Conservation (phyloP, 35 echinoderm and acorn worm genomes). For the Apostichopus japonicus region DNA sequence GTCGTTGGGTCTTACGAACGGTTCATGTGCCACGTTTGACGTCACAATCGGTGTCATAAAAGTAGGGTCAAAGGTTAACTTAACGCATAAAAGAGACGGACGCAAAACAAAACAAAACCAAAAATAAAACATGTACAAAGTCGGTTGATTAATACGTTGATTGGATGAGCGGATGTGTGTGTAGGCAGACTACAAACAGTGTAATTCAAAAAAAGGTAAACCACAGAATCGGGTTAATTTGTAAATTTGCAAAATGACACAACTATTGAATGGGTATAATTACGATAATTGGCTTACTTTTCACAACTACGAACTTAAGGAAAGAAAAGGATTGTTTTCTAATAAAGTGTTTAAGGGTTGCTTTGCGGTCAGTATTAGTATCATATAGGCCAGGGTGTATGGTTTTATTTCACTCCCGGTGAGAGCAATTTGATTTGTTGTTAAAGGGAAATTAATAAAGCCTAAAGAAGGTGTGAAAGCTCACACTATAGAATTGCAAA, state of each 20-base stretch:
- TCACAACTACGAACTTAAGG: background rate
- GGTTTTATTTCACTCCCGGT: background rate
- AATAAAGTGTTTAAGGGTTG: background rate
- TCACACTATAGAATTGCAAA: no score
- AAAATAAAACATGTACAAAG: no score
- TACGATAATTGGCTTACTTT: constrained; percentile 4
- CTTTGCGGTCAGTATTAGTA: background rate
- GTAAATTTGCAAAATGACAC: background rate
- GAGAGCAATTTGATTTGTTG: background rate
- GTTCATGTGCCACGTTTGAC: background rate
- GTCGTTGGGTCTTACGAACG: background rate
- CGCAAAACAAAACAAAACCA: background rate
- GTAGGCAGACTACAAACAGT: background rate
- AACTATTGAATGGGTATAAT: background rate
- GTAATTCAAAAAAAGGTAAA: background rate
- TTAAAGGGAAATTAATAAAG: background rate
- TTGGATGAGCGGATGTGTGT: background rate
- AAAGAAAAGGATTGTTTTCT: background rate
- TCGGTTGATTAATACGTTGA: constrained; percentile 6
- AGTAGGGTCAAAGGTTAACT: background rate
- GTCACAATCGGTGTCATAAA: background rate
- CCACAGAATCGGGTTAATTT: constrained; percentile 17
- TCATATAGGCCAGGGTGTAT: background rate
- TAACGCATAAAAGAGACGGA: background rate
- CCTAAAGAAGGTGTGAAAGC: no score